These are phyloP conservation scores for Therioaphis trifolii DNA, from an alignment of 2,888 invertebrate genomes.

Conservation along the genomic window DNA sequence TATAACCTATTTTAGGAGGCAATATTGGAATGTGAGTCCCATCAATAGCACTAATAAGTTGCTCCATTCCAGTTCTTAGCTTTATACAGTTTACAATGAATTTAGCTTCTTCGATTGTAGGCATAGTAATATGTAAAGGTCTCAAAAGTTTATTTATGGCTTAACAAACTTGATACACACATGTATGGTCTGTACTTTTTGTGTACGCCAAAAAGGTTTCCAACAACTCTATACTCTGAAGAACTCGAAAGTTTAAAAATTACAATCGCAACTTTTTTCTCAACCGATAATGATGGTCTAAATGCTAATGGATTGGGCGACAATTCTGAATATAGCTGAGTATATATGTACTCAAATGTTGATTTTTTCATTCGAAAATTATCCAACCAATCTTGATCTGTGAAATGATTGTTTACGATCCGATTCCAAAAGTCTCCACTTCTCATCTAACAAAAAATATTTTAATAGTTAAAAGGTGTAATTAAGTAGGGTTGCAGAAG, in stretches of 20 bases:
- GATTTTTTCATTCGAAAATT: slow-evolving; percentile 34
- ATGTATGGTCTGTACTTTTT: slow-evolving; percentile 45
- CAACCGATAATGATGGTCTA: slow-evolving; percentile 35
- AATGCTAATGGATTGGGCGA: slow-evolving; percentile 28
- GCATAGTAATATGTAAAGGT: slow-evolving; percentile 35
- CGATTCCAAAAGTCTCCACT: slow-evolving; percentile 41
- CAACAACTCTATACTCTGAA: slow-evolving; percentile 39
- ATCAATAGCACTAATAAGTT: slow-evolving; percentile 44
- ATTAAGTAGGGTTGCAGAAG: slow-evolving; percentile 6
- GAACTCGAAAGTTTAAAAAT: slow-evolving; percentile 37
- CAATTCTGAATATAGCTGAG: slow-evolving; percentile 20
- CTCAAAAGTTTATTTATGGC: slow-evolving; percentile 27
- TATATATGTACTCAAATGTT: slow-evolving; percentile 39
- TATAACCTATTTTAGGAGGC: slow-evolving; percentile 39
- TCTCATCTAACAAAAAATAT: slow-evolving; percentile 24
- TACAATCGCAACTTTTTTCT: slow-evolving; percentile 36
- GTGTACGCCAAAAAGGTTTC: slow-evolving; percentile 34
- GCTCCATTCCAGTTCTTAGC: slow-evolving; percentile 35
- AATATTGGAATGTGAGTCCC: slow-evolving; percentile 28
- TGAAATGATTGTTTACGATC: slow-evolving; percentile 27
- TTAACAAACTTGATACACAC: slow-evolving; percentile 45
- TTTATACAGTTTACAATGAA: slow-evolving; percentile 32
- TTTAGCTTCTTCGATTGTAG: slow-evolving; percentile 42
- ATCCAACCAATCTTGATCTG: slow-evolving; percentile 31
- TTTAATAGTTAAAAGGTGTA: slow-evolving; percentile 13